Base-by-base conservation (phyloP, 2,888 invertebrate species). In the Margaritifera margaritifera region DNA sequence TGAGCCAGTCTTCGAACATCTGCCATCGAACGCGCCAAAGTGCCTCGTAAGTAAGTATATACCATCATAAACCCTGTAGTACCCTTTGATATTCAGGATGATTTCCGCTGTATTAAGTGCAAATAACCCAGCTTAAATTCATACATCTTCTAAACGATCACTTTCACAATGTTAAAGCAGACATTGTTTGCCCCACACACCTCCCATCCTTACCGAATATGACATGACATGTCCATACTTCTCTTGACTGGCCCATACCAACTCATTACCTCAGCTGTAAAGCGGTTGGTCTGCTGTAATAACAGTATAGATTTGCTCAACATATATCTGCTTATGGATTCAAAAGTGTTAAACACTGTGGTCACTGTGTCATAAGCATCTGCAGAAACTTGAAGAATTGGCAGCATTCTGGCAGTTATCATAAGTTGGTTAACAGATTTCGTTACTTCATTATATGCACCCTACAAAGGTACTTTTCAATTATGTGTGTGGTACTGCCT, bases 361-460 rank as follows among this genome's bases (percentile, higher is more conserved):
- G 6, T 62, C 58, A n/a, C n/a, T n/a, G n/a, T n/a, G n/a, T n/a
- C n/a, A n/a, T n/a, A n/a, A n/a, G n/a, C n/a, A 74, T 74, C 65
- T n/a, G 70, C 71, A 57, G 70, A 65, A 58, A 68, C 67, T 50
- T 64, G 66, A 22, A 72, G 52, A 31, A 72, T 72, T 25, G 64
- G 72, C 22, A 60, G 24, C 61, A 56, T 64, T 25, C 64, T n/a
- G 11, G 25, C 25, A 20, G 59, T 24, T 24, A 1, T 31, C 50
- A 24, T 62, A 56, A 24, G 11, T 24, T 11, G 24, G 50, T 19
- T 25, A 27, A 20, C 54, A 53, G 61, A 31, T 6, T 2, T 31
- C 6, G 1, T 53, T 54, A 6, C 27, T 53, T 18, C 61, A 59
- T 56, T 62, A 20, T 19, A 67, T 0, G 18, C 4, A 57, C 62